Base-by-base conservation (phyloP, 2,888 invertebrate species). In the Himalopsyche japonica region DNA sequence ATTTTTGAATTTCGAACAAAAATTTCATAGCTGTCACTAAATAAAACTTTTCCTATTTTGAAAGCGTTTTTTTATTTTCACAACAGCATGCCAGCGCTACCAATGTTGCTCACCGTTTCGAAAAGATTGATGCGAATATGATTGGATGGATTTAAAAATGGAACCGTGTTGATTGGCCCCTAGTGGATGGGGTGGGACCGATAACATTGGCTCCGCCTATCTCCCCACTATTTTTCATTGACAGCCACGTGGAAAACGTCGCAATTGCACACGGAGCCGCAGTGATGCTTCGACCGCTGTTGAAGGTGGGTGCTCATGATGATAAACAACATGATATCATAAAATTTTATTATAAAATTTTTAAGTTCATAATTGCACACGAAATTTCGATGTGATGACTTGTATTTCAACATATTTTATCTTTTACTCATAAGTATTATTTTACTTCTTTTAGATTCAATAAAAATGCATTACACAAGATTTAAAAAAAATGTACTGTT, bases 81-180 rank as follows among this genome's bases (percentile, higher is more conserved):
- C 27, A 27, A 27, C 27, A 70, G 70, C 70, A 70, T 70, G 27
- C 70, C 12, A 70, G 20, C 20, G 48, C 79, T 79, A 79, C 79
- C 79, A 47, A 79, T 79, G 47, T 32, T 79, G 48, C 79, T 30
- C 57, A 64, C 10, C 70, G 70, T 70, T 82, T 77, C 77, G 80
- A 82, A 34, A 80, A 86, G 87, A 87, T 87, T 87, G 87, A 87
- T 87, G 85, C 48, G 82, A 80, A 82, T 87, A 81, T 86, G 87
- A 87, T 87, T 87, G 87, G 87, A 78, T 80, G 86, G 86, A 87
- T 86, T 87, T 86, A 85, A 86, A 86, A 87, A 85, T 86, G 87
- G 86, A 85, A 82, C 85, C 83, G 86, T 85, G 86, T 86, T 84
- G 87, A 87, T 87, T 87, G 87, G 87, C 84, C 85, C 79, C 80